Evolutionary conservation across 2,797 vertebrate genomes (phyloP).

Genomic region (Tenualosa thibaudeaui): DNA sequence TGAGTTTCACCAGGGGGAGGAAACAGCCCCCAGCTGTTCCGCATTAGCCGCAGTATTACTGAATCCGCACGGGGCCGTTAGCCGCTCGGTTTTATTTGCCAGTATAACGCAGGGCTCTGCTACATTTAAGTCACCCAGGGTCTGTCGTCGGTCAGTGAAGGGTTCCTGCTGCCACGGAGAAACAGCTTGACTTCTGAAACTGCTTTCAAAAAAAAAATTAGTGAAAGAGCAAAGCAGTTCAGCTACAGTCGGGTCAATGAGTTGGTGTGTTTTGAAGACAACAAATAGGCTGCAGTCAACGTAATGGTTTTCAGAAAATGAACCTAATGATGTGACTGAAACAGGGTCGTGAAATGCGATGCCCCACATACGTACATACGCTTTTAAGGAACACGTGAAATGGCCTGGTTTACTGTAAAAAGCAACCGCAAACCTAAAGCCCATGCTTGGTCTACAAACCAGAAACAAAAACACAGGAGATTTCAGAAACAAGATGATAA

Average conservation of each 20-base stretch:
- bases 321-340: background rate
- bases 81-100: background rate
- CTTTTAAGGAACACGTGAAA: background rate
- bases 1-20: background rate
- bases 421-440: background rate
- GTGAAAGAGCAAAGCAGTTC: background rate
- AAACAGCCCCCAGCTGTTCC: background rate
- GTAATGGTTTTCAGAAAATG: background rate
- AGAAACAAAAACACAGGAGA: background rate
- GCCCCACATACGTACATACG: background rate
- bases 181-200: background rate
- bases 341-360: background rate
- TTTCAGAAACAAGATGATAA: background rate
- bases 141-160: slow-evolving; percentile 1
- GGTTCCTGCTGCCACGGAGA: background rate
- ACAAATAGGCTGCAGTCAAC: background rate
- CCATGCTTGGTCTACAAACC: background rate
- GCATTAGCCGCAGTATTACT: background rate
- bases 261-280: background rate
- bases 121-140: background rate
- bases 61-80: background rate
- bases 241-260: background rate
- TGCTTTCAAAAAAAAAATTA: background rate
- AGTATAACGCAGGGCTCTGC: background rate
- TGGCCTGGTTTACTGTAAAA: background rate